A percentile compares a stretch with the other conserved stretches of the same genome.
Evolutionary conservation across 1,140 invertebrate genomes (phyloP).

Genomic region (Triops longicaudatus): DNA sequence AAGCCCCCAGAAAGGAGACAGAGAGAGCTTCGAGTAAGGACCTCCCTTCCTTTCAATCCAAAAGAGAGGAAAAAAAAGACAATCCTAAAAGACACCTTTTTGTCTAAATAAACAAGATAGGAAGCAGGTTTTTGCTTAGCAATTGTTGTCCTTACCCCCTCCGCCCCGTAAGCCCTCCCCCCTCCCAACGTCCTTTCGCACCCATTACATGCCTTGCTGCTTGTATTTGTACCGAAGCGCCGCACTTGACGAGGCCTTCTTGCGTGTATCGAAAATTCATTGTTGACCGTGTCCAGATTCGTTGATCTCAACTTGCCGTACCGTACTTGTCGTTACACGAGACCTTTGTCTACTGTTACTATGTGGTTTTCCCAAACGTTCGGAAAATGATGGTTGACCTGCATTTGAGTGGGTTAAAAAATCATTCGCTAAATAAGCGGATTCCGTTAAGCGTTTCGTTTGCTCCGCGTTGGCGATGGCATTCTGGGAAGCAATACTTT

Average conservation of each 20-base stretch:
- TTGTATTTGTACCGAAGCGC: neutral
- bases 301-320: too few species aligned
- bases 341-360: too few species aligned
- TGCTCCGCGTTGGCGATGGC: too few species aligned
- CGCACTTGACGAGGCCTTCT: neutral
- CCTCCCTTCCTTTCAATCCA: neutral
- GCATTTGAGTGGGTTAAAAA: too few species aligned
- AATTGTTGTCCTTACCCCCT: neutral
- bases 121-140: neutral
- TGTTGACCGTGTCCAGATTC: too few species aligned
- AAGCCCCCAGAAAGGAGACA: neutral
- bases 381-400: too few species aligned
- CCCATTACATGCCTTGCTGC: neutral
- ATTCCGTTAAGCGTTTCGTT: too few species aligned
- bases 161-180: neutral
- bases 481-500: too few species aligned
- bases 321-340: too few species aligned
- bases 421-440: too few species aligned
- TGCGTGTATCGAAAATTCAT: too few species aligned
- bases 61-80: neutral
- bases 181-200: neutral
- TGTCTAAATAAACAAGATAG: conserved; percentile 3
- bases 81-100: neutral
- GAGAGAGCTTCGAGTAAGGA: neutral
- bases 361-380: too few species aligned